Percentiles rank a stretch among this genome's conserved stretches.
Conservation (phyloP, 1,140 invertebrate species). For the Drepana arcuata region DNA sequence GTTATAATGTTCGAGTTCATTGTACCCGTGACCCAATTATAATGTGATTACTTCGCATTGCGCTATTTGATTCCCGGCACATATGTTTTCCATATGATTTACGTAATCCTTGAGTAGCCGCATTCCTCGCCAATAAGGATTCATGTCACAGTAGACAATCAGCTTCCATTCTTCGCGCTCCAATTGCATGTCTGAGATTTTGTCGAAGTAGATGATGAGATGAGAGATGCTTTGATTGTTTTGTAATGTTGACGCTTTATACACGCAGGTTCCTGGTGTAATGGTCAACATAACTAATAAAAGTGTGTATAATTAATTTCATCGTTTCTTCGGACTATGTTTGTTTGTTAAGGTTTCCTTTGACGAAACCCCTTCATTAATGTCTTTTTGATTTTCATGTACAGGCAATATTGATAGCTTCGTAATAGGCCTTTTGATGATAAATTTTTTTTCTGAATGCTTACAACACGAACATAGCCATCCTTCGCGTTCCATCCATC, state of each 20-base stretch:
- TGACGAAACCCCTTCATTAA: not conserved
- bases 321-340: not conserved
- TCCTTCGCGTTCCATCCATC: too few relatives aligned
- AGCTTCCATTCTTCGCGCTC: slow-evolving; percentile 6
- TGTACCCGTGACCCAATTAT: not conserved
- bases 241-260: slow-evolving; percentile 1
- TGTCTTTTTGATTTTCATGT: not conserved
- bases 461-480: slow-evolving; percentile 1
- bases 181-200: slow-evolving; percentile 4
- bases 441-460: slow-evolving; percentile 3
- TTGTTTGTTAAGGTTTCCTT: not conserved
- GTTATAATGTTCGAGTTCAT: slow-evolving; percentile 9
- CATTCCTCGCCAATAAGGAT: slow-evolving; percentile 8
- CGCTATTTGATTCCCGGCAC: not conserved
- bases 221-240: slow-evolving; percentile 6
- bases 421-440: slow-evolving; percentile 2
- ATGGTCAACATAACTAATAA: slow-evolving; percentile 1
- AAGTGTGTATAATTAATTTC: not conserved
- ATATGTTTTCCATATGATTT: not conserved
- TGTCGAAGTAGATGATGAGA: slow-evolving; percentile 6
- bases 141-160: slow-evolving; percentile 4
- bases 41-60: not conserved
- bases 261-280: not conserved
- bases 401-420: slow-evolving; percentile 5
- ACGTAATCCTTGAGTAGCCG: slow-evolving; percentile 1